Conservation (phyloP, 2,113 vertebrate genomes). For the Chionomys nivalis region DNA sequence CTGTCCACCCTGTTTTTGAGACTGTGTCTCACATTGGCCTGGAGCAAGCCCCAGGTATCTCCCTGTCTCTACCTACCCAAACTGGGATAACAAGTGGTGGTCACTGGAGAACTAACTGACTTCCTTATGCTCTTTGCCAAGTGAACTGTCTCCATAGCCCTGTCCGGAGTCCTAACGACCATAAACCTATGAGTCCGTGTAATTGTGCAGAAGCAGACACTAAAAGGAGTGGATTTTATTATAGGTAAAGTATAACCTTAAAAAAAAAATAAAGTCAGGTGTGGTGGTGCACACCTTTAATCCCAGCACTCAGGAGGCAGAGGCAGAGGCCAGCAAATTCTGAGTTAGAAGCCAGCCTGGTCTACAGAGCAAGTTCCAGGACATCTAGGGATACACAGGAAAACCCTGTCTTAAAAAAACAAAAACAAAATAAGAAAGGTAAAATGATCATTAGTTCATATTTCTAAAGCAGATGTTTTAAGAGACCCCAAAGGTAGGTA, state of each 20-base stretch:
- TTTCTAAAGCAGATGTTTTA: slow-evolving; percentile 21
- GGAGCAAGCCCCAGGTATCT: not conserved
- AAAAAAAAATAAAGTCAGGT: not conserved
- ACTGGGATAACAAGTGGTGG: too few species aligned
- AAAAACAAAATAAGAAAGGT: not conserved
- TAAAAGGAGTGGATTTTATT: not conserved
- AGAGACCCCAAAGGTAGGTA: not conserved
- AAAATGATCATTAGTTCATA: not conserved
- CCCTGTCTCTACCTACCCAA: not conserved
- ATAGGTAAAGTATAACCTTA: not conserved
- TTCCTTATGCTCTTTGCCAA: not conserved
- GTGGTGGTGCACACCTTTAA: not conserved
- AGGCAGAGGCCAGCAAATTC: not conserved
- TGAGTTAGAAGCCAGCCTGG: not conserved
- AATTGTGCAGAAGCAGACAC: not conserved
- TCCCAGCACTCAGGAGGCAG: not conserved
- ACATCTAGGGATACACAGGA: not conserved
- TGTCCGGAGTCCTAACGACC: not conserved
- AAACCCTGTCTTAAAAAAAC: not conserved
- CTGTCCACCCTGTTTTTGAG: not conserved
- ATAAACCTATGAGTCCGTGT: not conserved
- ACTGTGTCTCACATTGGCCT: not conserved
- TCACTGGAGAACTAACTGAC: not conserved
- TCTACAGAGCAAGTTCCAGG: not conserved
- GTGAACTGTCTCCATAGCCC: not conserved